Conservation (phyloP, 1,140 invertebrate genomes). For the Zaprionus kolodkinae region DNA sequence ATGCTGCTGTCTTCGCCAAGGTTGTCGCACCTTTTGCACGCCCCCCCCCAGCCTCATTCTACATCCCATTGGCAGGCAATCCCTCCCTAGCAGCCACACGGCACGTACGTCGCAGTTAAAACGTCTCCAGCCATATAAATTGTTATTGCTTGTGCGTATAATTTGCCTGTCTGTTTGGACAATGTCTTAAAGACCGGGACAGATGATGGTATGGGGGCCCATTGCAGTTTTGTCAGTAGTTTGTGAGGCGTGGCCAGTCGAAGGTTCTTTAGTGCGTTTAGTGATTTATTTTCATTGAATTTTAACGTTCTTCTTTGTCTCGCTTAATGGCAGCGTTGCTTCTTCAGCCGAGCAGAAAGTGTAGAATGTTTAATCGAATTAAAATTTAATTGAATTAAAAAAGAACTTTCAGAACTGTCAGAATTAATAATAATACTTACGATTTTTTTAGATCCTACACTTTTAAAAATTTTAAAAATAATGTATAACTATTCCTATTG, state of each 20-base stretch:
- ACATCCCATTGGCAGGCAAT: conserved; percentile 3
- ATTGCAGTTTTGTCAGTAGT: conserved; percentile 28
- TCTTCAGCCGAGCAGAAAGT: neutral
- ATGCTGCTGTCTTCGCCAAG: conserved; percentile 71
- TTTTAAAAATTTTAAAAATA: neutral
- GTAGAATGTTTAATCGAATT: neutral
- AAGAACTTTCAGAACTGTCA: too few species aligned
- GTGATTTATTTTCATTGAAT: conserved; percentile 43
- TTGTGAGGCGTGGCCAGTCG: conserved; percentile 31
- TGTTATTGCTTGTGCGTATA: conserved; percentile 73
- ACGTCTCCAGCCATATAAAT: conserved; percentile 65
- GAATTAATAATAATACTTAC: too few species aligned
- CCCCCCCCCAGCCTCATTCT: conserved; percentile 27
- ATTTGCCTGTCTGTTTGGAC: conserved; percentile 44
- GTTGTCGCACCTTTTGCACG: conserved; percentile 68
- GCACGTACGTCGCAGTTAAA: conserved; percentile 61
- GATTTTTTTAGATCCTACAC: too few species aligned
- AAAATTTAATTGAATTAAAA: neutral
- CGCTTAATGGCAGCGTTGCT: neutral
- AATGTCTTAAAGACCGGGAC: conserved; percentile 59
- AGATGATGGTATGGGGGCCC: too few species aligned
- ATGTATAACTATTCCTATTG: neutral
- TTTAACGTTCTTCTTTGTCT: conserved; percentile 9
- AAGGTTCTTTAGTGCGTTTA: neutral
- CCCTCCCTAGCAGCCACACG: conserved; percentile 19